Evolutionary conservation across 2,113 vertebrate species (phyloP), one percentile per base, ranked within the genome.

Genomic region (Cinclus mexicanus): DNA sequence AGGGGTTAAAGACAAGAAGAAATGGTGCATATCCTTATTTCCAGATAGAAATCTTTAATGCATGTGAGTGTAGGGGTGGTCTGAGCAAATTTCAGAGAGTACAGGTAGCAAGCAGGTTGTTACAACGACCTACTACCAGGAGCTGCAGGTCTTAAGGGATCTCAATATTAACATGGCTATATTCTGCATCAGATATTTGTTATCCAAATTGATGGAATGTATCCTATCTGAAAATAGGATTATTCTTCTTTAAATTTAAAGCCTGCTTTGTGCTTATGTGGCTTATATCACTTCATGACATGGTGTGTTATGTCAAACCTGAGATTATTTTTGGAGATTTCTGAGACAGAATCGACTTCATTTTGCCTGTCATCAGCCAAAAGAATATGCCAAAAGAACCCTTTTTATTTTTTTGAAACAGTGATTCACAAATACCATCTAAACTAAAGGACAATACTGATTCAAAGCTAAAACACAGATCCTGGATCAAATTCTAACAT

Each of bases 321-420:
- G 83, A 97, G 95, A 97, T 94, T 97, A 96, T 95, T 97, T 95
- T 93, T 88, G 76, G 92, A 97, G 89, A 95, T 96, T 96, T 96
- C 87, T 91, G 87, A 92, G 90, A 90, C 92, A 96, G 94, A 89
- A 95, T 93, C 82, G 60, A 92, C 91, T 91, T 93, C 86, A 93
- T 94, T 97, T 96, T 95, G 94, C 90, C 84, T 97, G 82, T 94
- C 94, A 97, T 86, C 94, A 95, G 91, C 84, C 94, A 91, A 92
- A 90, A 96, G 85, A 83, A 41, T 89, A 90, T 97, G 95, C 96
- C 93, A 94, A 93, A 93, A 95, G 92, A 95, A 84, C 87, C 86
- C 75, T 61, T 93, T 92, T 93, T 89, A 37, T 71, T 67, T 90
- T 89, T 83, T 61, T 84, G 79, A 83, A 39, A 72, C 65, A 86